These are phyloP conservation scores for Myopa testacea DNA, from an alignment of 2,888 invertebrate genomes.

Conservation along the genomic window DNA sequence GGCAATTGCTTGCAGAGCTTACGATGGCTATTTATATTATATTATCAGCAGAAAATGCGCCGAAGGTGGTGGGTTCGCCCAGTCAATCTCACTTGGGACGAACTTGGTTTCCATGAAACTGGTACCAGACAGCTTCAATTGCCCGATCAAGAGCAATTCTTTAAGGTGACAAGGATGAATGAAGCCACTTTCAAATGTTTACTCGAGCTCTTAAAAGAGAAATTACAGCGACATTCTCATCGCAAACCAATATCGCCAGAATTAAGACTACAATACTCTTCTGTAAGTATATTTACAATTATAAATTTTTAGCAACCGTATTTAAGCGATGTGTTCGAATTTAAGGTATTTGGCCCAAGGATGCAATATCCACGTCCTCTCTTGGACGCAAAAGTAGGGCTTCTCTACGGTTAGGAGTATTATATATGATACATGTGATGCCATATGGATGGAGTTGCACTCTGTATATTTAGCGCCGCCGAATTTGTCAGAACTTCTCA, in stretches of 20 bases:
- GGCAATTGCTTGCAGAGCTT: not conserved
- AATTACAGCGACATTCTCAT: not conserved
- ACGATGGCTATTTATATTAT: too few species aligned
- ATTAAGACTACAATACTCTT: not conserved
- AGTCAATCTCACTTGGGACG: too few species aligned
- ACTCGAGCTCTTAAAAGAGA: not conserved
- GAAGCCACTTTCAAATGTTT: not conserved
- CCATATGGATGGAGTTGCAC: slow-evolving; percentile 15
- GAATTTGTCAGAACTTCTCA: not conserved
- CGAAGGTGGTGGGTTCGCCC: too few species aligned
- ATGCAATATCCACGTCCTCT: not conserved
- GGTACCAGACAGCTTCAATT: too few species aligned
- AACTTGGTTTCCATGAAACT: too few species aligned
- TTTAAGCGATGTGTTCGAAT: not conserved
- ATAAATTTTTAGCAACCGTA: not conserved
- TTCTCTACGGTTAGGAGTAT: slow-evolving; percentile 2
- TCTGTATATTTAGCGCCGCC: slow-evolving; percentile 8
- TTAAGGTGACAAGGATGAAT: not conserved
- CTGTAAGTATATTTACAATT: slow-evolving; percentile 7
- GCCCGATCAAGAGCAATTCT: too few species aligned
- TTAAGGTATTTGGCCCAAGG: slow-evolving; percentile 11
- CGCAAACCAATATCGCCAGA: slow-evolving; percentile 20
- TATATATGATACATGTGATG: slow-evolving; percentile 8
- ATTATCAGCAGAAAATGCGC: too few species aligned
- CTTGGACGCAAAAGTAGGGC: slow-evolving; percentile 6